phyloP scores from a whole-genome alignment of 2,888 invertebrate genomes.

The Glyphotaelius pellucidus region DNA sequence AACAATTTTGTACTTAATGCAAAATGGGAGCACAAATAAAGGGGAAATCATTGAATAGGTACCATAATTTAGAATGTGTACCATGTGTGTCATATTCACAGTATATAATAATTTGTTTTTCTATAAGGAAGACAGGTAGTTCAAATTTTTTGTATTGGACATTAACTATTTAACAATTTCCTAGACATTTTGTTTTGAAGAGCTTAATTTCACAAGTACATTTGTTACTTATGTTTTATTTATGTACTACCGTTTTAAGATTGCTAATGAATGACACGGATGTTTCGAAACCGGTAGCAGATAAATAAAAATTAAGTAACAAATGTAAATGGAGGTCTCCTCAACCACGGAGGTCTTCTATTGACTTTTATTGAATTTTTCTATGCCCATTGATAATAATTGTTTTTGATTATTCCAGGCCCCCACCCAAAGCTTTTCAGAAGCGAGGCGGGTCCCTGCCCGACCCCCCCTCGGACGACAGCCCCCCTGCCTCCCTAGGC shows the following conservation, averaged over 20 bases:
- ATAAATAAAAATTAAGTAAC: too few relatives aligned
- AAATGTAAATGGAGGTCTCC: too few relatives aligned
- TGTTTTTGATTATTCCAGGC: constrained; percentile 70
- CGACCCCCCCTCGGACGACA: constrained; percentile 77
- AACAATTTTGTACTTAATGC: neutral
- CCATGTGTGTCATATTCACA: neutral
- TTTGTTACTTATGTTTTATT: too few relatives aligned
- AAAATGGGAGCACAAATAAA: neutral
- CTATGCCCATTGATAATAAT: neutral
- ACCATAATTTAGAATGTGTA: neutral
- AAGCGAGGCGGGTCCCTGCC: constrained; percentile 78
- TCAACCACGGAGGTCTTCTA: neutral
- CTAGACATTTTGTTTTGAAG: too few relatives aligned
- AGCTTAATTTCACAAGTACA: too few relatives aligned
- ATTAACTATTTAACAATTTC: too few relatives aligned
- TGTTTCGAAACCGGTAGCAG: too few relatives aligned
- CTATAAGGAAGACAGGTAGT: neutral
- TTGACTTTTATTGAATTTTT: neutral
- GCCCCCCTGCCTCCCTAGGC: constrained; percentile 75
- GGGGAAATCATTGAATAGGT: neutral
- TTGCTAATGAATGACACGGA: too few relatives aligned
- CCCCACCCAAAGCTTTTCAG: constrained; percentile 81
- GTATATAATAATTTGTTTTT: neutral
- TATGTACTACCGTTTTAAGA: too few relatives aligned
- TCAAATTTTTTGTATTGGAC: too few relatives aligned